Percentiles rank a stretch among this genome's conserved stretches.
These are phyloP conservation scores for Centropus unirufus DNA, from an alignment of 2,113 vertebrate genomes.

Conservation along the genomic window DNA sequence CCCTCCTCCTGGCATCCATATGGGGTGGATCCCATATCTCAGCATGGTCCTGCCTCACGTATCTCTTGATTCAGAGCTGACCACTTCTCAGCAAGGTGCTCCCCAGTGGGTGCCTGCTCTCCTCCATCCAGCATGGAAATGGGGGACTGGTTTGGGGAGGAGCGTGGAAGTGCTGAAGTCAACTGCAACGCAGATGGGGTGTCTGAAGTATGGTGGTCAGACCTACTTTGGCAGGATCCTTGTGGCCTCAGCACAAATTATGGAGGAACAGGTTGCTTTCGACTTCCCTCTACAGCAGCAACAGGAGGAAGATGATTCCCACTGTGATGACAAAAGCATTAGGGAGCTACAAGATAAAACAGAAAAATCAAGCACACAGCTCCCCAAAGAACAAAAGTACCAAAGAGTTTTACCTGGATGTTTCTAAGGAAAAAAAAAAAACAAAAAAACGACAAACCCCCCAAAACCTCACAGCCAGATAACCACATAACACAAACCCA, in stretches of 20 bases:
- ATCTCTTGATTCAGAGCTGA: background rate
- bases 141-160: background rate
- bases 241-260: background rate
- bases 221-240: background rate
- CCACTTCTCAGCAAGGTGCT: background rate
- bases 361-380: background rate
- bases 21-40: fast-evolving
- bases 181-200: background rate
- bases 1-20: background rate
- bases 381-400: background rate
- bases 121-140: background rate
- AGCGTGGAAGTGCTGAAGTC: background rate
- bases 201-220: background rate
- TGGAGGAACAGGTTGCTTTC: background rate
- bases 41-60: fast-evolving
- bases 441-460: background rate
- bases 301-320: background rate
- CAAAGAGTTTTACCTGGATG: background rate
- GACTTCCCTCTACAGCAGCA: background rate
- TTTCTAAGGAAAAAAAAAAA: background rate
- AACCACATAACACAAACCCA: background rate
- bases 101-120: background rate
- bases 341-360: background rate
- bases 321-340: background rate
- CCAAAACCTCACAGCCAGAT: background rate